Evolutionary conservation across 2,797 vertebrate genomes (phyloP).

Genomic region (Megalops cyprinoides): DNA sequence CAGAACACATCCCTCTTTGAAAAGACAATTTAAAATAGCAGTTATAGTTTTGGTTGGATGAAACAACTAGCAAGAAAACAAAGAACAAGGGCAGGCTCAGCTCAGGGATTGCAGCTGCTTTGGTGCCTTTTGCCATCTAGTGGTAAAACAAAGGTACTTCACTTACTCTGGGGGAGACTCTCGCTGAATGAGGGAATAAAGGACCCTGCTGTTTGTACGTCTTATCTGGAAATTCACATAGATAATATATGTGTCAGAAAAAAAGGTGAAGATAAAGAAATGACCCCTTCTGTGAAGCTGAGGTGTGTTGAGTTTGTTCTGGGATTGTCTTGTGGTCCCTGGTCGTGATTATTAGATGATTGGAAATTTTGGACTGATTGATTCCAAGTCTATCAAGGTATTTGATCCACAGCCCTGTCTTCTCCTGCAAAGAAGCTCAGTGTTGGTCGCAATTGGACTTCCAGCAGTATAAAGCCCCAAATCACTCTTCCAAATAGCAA

Average conservation of each 20-base stretch:
- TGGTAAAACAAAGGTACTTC: not conserved
- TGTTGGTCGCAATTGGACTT: conserved; percentile 3
- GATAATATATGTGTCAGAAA: not conserved
- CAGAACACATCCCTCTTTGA: not conserved
- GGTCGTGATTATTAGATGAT: not conserved
- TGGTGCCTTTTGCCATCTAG: not conserved
- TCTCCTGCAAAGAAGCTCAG: no score
- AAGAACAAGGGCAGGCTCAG: not conserved
- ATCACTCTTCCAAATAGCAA: conserved; percentile 4
- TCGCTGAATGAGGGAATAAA: not conserved
- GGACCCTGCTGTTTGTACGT: not conserved
- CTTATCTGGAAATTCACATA: not conserved
- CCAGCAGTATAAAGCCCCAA: conserved; percentile 3
- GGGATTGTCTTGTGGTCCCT: not conserved
- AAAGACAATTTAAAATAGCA: not conserved
- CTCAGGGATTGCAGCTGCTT: not conserved
- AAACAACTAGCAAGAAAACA: no score
- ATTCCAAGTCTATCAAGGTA: not conserved
- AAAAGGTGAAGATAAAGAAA: not conserved
- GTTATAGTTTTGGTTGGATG: not conserved
- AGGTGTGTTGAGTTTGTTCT: not conserved
- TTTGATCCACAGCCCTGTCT: no score
- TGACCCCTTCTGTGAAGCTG: not conserved
- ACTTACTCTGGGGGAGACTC: not conserved
- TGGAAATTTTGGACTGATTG: conserved; percentile 9